These are phyloP conservation scores for Stenchaetothrips biformis DNA, from an alignment of 2,888 invertebrate genomes.

Conservation along the genomic window DNA sequence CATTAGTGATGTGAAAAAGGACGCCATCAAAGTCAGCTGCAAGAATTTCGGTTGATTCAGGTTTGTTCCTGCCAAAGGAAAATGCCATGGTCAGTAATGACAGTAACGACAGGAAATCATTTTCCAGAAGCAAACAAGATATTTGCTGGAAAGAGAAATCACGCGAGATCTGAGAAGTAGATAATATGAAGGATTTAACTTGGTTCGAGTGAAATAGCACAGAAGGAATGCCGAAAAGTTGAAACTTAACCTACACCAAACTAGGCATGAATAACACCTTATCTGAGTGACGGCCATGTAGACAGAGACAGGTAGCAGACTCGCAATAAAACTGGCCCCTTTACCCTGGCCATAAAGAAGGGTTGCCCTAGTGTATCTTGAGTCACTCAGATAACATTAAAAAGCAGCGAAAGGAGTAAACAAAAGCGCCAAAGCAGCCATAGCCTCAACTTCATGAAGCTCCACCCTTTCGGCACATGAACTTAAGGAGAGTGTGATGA, in stretches of 20 bases:
- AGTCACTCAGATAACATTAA: neutral
- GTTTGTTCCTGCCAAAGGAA: conserved; percentile 72
- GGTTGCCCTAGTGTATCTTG: neutral
- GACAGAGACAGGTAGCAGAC: neutral
- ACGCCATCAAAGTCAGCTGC: conserved; percentile 99
- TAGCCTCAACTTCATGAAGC: conserved; percentile 3
- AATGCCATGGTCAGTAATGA: neutral
- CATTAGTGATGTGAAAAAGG: conserved; percentile 95
- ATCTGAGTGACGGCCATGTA: neutral
- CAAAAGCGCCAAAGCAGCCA: neutral
- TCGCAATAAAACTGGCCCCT: neutral
- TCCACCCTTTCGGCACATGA: neutral
- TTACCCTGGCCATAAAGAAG: neutral
- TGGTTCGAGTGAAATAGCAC: neutral
- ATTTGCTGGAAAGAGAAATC: neutral
- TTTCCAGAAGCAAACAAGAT: neutral
- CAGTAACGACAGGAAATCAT: too few relatives aligned
- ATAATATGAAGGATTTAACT: conserved; percentile 2
- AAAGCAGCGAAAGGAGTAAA: neutral
- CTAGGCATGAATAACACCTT: neutral
- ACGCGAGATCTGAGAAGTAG: conserved; percentile 17
- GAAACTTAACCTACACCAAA: neutral
- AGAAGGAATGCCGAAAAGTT: neutral
- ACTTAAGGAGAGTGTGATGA: neutral
- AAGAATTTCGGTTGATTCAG: conserved; percentile 89